Evolutionary conservation across 2,888 invertebrate species (phyloP), one percentile per base, ranked within the genome.

Genomic region (Busseola fusca): DNA sequence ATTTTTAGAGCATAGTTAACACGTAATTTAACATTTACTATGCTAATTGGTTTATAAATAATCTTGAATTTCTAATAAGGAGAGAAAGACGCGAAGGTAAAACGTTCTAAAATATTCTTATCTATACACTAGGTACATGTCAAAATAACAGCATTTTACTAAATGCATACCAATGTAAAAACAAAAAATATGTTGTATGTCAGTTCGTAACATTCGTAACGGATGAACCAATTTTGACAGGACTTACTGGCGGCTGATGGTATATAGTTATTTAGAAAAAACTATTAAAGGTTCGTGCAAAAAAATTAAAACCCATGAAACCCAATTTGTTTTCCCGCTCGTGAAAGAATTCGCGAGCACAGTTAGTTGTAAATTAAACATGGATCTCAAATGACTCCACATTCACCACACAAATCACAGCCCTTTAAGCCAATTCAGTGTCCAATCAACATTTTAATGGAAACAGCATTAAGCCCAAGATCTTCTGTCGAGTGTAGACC

Each of bases 401-500:
- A 45, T 18, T 7, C 7, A 68, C 68, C 66, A 34, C 75, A 78
- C 16, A 60, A 74, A 77, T 69, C 67, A 50, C 37, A 82, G 78
- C 69, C 76, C 74, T 69, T 81, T 48, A 71, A 69, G 62, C 67
- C 54, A 72, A 79, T 75, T 80, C 79, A 81, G 60, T 69, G 50
- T 48, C 57, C 70, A 78, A 83, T 84, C 72, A 82, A 80, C 64
- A 82, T 82, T 83, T 82, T 74, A 83, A 84, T 82, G 80, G 74
- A 78, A 82, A 85, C 77, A 76, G 56, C 71, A 72, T 79, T 85
- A 80, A 84, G 85, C 87, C 83, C 83, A 83, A 86, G 88, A 87
- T 87, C 84, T 81, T 78, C 81, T 84, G 84, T 85, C 87, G 88
- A 90, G 80, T 86, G 84, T 85, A 88, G 88, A 90, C 87, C 88